Base-by-base conservation (phyloP, 2,888 invertebrate genomes). In the Dendrolimus pini region DNA sequence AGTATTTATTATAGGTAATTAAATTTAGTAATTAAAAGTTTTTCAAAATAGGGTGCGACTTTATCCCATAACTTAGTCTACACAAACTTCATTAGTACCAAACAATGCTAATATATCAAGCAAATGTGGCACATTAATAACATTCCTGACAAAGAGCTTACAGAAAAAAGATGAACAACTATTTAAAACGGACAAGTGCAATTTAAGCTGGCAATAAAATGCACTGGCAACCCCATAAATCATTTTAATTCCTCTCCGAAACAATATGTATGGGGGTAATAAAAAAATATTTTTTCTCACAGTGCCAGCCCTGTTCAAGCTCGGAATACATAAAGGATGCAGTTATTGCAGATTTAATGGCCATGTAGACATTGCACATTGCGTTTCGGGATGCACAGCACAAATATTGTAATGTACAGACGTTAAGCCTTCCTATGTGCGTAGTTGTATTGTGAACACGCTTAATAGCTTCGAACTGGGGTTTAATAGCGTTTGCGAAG, bases 341-440 rank as follows among this genome's bases (percentile, higher is more conserved):
- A 47, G 3, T 79, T 78, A 77, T 77, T 69, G 72, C 72, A 66
- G 61, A 70, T 70, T 78, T 79, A 79, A 79, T 78, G 77, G 70
- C 61, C 68, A 63, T 64, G 62, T 69, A 71, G 72, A 70, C 70
- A 66, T 47, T 47, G 47, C 47, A 47, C 47, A 47, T 47, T 47
- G 47, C 47, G 47, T 47, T 47, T 47, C 10, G 47, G 47, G 47
- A 47, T 47, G 10, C 3, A 47, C 47, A 47, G 10, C 47, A 2
- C 47, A 10, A 47, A 47, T 47, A 47, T 47, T 47, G 47, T 10
- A 10, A 47, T 47, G 47, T 47, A 47, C 47, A 47, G 47, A 47
- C 47, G 47, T 47, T 18, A 18, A 18, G 18, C 18, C 18, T 18
- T 47, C 3, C 47, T 47, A 47, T 47, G 47, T 47, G 1, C 47